Evolutionary conservation across 1,140 invertebrate species (phyloP), one percentile per base, ranked within the genome.

Genomic region (Lordiphosa stackelbergi): DNA sequence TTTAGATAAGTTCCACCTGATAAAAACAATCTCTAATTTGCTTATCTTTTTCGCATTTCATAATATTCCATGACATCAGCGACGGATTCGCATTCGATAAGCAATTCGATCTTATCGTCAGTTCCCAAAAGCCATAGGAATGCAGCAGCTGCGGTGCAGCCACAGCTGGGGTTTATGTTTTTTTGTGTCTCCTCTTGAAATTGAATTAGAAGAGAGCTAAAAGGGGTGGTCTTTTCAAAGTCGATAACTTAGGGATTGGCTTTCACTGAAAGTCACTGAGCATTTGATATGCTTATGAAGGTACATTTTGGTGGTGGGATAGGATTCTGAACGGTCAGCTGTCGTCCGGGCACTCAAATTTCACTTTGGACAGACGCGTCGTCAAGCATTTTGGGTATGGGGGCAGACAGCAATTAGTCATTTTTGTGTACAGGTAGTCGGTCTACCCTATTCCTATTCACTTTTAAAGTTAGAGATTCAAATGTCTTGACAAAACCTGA

Each of bases 31-130:
- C 28, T 31, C 28, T 2, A 31, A 31, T 31, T 31, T 31, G 28
- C 28, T 31, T 31, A 31, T 31, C 28, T 31, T 31, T 10, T 53
- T 22, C 11, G 4, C 2, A 54, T 47, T 42, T 48, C 59, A 57
- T 54, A 79, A 61, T 55, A 74, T 68, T 79, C 62, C 71, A 79
- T 79, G 77, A 83, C 66, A 68, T 81, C 64, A 71, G 52, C 48
- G n/a, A 4, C 16, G 12, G 60, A 41, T 37, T 47, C 47, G 54
- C 22, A 66, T 55, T 53, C 38, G 62, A 66, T 69, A 71, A 61
- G 49, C 59, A 59, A 71, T 54, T 64, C 38, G 75, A 75, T 75
- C 66, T 75, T 79, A 75, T 81, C 75, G 52, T 41, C 60, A 49
- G 31, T 61, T 48, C 31, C 45, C 46, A 66, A 35, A 68, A 68